Evolutionary conservation across 2,113 vertebrate genomes (phyloP), one percentile per base, ranked within the genome.

Genomic region (Verasper variegatus): DNA sequence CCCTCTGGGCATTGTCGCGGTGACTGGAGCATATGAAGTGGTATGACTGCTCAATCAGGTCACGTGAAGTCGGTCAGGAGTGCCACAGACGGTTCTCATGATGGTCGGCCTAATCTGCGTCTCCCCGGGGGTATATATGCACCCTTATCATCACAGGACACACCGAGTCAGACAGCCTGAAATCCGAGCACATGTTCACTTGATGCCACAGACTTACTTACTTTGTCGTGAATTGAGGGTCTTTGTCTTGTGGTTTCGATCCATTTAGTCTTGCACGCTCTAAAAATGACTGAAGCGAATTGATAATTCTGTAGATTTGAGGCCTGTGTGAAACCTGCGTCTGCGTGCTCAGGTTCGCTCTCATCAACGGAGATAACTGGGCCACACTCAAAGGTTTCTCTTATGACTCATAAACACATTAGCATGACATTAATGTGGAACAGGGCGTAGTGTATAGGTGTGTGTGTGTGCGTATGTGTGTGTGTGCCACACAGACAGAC

Each of bases 11-110:
- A 67, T 71, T 5, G 59, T 61, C 15, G 37, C 71, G 80, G 82
- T 23, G 83, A 92, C 70, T 88, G 86, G 65, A 88, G 85, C 89
- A 86, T 81, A 87, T 89, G 81, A 87, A 92, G 76, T 23, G 27
- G 68, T 81, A 18, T 70, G 91, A 91, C 87, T 91, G 88, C 92
- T 88, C 91, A 93, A 93, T 92, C 89, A 92, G 91, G 92, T 92
- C 92, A 92, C 76, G 51, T 90, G 92, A 93, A 94, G 88, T 93
- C 84, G 79, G 92, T 93, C 92, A 93, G 88, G 78, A 71, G 78
- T 21, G 45, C 63, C 58, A 15, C 87, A 89, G 91, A 90, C 74
- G 70, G 77, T 81, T 63, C 80, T 45, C 79, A 69, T 74, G 82
- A 91, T 66, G 83, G 72, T 81, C 31, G 80, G 59, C 70, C 51